Evolutionary conservation across 1,140 invertebrate species (phyloP).

Genomic region (Samia ricini): DNA sequence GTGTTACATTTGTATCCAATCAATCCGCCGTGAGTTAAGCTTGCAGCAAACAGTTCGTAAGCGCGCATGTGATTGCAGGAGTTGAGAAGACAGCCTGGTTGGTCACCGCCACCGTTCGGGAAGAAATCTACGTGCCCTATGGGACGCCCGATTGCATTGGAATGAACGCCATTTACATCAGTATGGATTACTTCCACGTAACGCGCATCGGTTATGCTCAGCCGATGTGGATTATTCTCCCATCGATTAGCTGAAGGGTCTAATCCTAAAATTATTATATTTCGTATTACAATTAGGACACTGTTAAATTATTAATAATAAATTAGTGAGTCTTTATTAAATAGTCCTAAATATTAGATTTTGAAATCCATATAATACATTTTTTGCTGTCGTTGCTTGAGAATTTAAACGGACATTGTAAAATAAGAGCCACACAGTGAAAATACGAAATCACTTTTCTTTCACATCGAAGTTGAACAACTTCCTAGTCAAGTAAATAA

Average conservation of each 20-base stretch:
- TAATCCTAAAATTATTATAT: slow-evolving; percentile 34
- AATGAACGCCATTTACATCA: slow-evolving; percentile 32
- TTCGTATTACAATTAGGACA: too few relatives aligned
- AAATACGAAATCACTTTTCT: too few relatives aligned
- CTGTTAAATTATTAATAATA: too few relatives aligned
- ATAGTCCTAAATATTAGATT: background rate
- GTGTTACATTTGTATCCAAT: slow-evolving; percentile 34
- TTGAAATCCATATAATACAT: too few relatives aligned
- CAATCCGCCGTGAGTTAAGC: slow-evolving; percentile 24
- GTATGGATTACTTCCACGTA: slow-evolving; percentile 64
- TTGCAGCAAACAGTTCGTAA: slow-evolving; percentile 48
- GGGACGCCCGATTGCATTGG: slow-evolving; percentile 36
- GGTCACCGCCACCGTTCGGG: slow-evolving; percentile 84
- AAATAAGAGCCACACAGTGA: too few relatives aligned
- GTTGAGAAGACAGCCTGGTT: slow-evolving; percentile 81
- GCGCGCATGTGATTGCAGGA: slow-evolving; percentile 51
- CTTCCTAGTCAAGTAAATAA: too few relatives aligned
- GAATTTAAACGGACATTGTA: too few relatives aligned
- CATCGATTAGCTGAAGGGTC: slow-evolving; percentile 42
- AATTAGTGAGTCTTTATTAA: too few relatives aligned
- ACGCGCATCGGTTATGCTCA: slow-evolving; percentile 34
- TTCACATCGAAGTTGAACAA: too few relatives aligned
- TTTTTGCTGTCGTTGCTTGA: too few relatives aligned
- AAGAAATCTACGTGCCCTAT: slow-evolving; percentile 84
- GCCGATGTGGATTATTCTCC: slow-evolving; percentile 25